A percentile compares a stretch with the other conserved stretches of the same genome.
These are phyloP conservation scores for Dermolepida albohirtum DNA, from an alignment of 2,888 invertebrate genomes.

Conservation along the genomic window DNA sequence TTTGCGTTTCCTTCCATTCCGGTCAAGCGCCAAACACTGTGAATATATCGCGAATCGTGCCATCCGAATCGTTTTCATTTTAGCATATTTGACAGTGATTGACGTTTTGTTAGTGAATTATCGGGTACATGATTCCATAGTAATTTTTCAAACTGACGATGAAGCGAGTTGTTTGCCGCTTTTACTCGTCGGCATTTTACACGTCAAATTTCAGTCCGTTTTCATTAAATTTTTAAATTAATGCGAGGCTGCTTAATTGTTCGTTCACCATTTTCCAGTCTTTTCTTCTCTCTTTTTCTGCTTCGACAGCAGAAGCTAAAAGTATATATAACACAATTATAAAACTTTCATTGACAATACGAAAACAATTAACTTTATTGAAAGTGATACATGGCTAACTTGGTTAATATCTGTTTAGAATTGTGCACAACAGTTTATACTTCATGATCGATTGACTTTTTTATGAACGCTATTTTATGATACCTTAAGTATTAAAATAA, in stretches of 20 bases:
- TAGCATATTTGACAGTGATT: constrained; percentile 9
- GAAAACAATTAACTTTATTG: constrained; percentile 25
- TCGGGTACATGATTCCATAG: constrained; percentile 8
- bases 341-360: background rate
- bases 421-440: no score
- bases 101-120: constrained; percentile 14
- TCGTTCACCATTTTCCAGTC: constrained; percentile 6
- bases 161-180: constrained; percentile 20
- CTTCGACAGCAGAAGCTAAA: background rate
- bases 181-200: constrained; percentile 42
- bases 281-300: background rate
- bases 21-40: no score
- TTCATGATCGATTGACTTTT: no score
- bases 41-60: no score
- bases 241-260: constrained; percentile 23
- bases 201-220: constrained; percentile 30
- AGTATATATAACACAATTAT: constrained; percentile 9
- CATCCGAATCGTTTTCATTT: no score
- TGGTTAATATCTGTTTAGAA: no score
- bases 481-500: no score
- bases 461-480: no score
- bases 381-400: background rate
- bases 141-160: constrained; percentile 4
- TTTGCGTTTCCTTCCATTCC: no score
- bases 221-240: constrained; percentile 30